Conservation (phyloP, 2,113 vertebrate genomes). For the Cranoglanis bouderius region DNA sequence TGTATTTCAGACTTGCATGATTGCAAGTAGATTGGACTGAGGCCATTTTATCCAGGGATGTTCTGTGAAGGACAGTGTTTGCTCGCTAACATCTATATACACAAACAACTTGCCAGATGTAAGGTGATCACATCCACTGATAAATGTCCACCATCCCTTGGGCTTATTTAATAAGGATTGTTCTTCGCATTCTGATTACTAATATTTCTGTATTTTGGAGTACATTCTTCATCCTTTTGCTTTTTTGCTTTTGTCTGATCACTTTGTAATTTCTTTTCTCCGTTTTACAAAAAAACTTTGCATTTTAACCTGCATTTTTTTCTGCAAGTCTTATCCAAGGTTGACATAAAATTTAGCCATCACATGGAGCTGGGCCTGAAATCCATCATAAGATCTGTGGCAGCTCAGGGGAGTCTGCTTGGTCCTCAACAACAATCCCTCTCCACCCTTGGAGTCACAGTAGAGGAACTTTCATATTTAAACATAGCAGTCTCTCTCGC, state of each 20-base stretch:
- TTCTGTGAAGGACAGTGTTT: not conserved
- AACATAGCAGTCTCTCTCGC: not conserved
- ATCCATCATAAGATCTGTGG: not conserved
- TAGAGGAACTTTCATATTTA: not conserved
- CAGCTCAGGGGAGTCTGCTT: not conserved
- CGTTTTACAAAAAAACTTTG: not conserved
- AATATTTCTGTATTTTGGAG: not conserved
- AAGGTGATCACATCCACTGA: not conserved
- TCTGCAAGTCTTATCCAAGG: not conserved
- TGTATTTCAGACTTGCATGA: slow-evolving; percentile 6
- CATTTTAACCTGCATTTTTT: no score
- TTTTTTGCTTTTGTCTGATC: not conserved
- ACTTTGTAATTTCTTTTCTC: not conserved
- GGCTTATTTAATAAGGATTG: not conserved
- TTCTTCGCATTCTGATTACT: not conserved
- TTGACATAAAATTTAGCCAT: not conserved
- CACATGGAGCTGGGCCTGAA: not conserved
- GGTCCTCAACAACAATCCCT: not conserved
- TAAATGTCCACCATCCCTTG: not conserved
- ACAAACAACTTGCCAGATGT: not conserved
- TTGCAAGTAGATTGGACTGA: not conserved
- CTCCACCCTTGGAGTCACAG: no score
- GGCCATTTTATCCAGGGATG: not conserved
- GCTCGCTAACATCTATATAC: not conserved
- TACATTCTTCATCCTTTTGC: not conserved